Conservation (phyloP, 2,888 invertebrate genomes). For the Agrilus cyanescens region DNA sequence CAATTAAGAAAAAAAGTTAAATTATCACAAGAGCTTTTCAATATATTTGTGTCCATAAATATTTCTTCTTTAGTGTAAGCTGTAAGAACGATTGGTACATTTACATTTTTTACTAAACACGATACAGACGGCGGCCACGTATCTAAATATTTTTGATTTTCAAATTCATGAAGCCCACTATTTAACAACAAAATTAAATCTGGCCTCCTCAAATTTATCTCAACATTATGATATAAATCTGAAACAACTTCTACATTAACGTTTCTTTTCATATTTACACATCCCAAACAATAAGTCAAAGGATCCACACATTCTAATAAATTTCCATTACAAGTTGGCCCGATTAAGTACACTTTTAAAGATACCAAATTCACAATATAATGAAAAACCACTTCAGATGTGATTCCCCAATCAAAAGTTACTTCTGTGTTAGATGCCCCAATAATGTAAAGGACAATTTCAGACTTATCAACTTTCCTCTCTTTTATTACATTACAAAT, state of each 20-base stretch:
- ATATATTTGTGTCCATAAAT: conserved; percentile 18
- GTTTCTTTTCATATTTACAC: conserved; percentile 7
- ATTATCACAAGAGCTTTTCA: conserved; percentile 9
- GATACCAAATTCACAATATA: conserved; percentile 19
- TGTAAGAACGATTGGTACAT: conserved; percentile 24
- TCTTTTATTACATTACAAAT: conserved; percentile 9
- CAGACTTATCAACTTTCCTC: conserved; percentile 5
- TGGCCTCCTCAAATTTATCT: conserved; percentile 18
- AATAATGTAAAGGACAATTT: conserved; percentile 23
- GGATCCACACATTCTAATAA: conserved; percentile 1
- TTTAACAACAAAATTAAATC: conserved; percentile 28
- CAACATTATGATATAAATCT: conserved; percentile 23
- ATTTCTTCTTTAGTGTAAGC: conserved; percentile 27
- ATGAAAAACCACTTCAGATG: conserved; percentile 22
- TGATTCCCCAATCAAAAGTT: conserved; percentile 16
- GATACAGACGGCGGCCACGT: conserved; percentile 24
- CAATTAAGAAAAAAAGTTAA: conserved; percentile 14
- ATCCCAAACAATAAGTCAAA: conserved; percentile 16
- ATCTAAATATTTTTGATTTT: conserved; percentile 14
- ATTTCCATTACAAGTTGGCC: conserved; percentile 20
- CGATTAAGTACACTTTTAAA: conserved; percentile 22
- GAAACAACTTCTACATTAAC: conserved; percentile 11
- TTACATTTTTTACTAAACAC: conserved; percentile 16
- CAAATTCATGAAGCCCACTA: conserved; percentile 27
- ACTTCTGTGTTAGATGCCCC: conserved; percentile 24